Evolutionary conservation across 2,888 invertebrate species (phyloP), one percentile per base, ranked within the genome.

Genomic region (Cataglyphis altisquamis): DNA sequence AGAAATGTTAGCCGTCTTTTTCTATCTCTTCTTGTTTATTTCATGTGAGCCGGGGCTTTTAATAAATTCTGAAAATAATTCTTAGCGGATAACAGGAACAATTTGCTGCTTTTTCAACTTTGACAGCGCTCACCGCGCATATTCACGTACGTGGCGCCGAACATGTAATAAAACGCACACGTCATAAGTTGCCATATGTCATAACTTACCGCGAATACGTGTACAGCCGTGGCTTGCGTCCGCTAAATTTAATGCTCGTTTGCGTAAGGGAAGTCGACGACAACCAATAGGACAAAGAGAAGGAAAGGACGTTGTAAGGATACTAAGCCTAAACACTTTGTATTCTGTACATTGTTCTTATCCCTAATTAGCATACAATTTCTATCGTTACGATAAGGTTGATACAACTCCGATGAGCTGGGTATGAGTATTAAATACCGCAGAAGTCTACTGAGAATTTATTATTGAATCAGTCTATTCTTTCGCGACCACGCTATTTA

Each of bases 291-390:
- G 68, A 82, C 32, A 62, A 70, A 62, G 64, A 73, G 60, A 80
- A 63, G 74, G 73, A 5, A 80, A 82, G 29, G 48, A 72, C 55
- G 73, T 63, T 81, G 72, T 81, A 81, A 83, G 85, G 86, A 45
- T 82, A 82, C 41, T 68, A 64, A 75, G 84, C 66, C 10, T 62
- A 66, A 82, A 73, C 75, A 66, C 78, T 75, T 80, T 15, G 83
- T 52, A 36, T 73, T 57, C 80, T 25, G 82, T 84, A 83, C 68
- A 84, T 84, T 68, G 64, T 84, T 85, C 73, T 85, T 87, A 88
- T 85, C 88, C 89, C 89, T 91, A 91, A 92, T 93, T 92, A 93
- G 89, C 93, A 92, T 92, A 93, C 93, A 93, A 92, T 93, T 93
- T 93, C 93, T 91, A 91, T 92, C 91, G 91, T 89, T 88, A 89